Percentiles rank a stretch among this genome's conserved stretches.
phyloP scores from a whole-genome alignment of 35 echinoderm and acorn worm genomes.

The Antedon bifida region DNA sequence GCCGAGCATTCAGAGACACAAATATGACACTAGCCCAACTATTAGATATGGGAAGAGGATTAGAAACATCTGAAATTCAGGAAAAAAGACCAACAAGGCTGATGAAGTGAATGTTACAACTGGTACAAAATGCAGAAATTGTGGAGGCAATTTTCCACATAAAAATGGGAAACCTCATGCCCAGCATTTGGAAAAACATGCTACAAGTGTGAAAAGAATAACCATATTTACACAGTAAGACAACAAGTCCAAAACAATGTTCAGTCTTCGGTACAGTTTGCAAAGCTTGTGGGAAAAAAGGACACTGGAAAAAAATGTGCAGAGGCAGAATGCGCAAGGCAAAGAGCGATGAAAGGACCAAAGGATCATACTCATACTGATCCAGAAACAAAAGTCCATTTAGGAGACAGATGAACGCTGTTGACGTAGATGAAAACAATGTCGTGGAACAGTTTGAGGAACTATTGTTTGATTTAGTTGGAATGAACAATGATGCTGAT shows the following conservation, averaged over 20 bases:
- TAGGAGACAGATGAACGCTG: not conserved
- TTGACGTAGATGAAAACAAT: not conserved
- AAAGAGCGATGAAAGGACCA: not conserved
- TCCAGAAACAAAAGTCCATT: not conserved
- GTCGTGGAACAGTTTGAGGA: not conserved
- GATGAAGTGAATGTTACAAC: not conserved
- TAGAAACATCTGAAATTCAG: slow-evolving; percentile 22
- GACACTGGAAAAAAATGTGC: not conserved
- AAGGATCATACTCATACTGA: not conserved
- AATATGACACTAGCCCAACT: slow-evolving; percentile 19
- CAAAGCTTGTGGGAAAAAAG: slow-evolving; percentile 5
- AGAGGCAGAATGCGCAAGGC: not conserved
- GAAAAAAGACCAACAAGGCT: not conserved
- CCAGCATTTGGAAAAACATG: not conserved
- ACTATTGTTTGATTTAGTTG: not conserved
- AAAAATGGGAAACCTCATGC: not conserved
- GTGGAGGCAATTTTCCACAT: not conserved
- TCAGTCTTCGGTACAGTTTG: slow-evolving; percentile 1
- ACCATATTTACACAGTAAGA: no score
- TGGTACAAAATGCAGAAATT: not conserved
- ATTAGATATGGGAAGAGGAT: slow-evolving; percentile 4
- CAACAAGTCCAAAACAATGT: not conserved
- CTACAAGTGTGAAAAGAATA: not conserved
- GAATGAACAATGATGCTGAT: not conserved
- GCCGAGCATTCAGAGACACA: not conserved